Base-by-base conservation (phyloP, 2,888 invertebrate species). In the Polydesmus complanatus region DNA sequence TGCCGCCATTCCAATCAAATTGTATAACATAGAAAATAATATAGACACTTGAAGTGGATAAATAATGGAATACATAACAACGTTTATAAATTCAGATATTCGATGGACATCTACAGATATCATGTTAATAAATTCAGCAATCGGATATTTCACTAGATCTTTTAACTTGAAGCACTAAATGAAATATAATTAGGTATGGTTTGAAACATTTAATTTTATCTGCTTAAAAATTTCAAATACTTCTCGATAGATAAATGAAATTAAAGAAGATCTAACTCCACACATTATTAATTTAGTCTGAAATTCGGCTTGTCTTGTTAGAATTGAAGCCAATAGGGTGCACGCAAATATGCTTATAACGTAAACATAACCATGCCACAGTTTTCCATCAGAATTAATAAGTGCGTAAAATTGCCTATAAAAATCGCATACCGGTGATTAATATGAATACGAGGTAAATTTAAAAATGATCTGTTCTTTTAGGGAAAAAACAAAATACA, bases 31-130 rank as follows among this genome's bases (percentile, higher is more conserved):
- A 71, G 86, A 89, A 50, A 95, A 74, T 0, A 90, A 86, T 47
- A 94, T 74, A 2, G 79, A 78, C 66, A 95, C 95, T 77, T 94
- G 93, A 26, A 93, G 75, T 0, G 94, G 93, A 0, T 72, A 68
- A 1, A 88, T 88, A 90, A 90, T 90, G 68, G 91, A 81, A 85
- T 90, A 85, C 72, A 89, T 90, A 64, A 91, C 75, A 71, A 88
- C 90, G 0, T 86, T 84, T 8, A 84, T 85, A 53, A 91, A 75
- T 70, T 92, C 91, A 77, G 89, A 82, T 70, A 92, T 88, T 69
- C 85, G 80, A 73, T 92, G 91, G 1, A 90, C 89, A 74, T 93
- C 92, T 0, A 92, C 91, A 2, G 89, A 83, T 91, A 92, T 91
- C 65, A 92, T 77, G 73, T 92, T 92, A 18, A 92, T 90, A 68